phyloP scores from a whole-genome alignment of 1,140 invertebrate species.

The Pectinophora gossypiella region DNA sequence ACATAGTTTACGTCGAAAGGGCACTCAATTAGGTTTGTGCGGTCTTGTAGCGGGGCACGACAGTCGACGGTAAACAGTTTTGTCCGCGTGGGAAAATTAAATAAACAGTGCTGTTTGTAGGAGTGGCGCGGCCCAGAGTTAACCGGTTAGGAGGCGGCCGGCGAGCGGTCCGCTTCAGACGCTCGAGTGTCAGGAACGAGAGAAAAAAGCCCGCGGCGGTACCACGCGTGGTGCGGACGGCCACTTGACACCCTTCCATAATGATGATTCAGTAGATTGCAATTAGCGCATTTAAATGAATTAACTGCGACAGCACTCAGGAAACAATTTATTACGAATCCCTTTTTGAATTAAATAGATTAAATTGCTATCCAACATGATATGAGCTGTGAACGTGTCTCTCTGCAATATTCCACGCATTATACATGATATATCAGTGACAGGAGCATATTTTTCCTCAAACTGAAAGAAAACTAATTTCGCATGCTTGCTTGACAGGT shows the following conservation, averaged over 20 bases:
- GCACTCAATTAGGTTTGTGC: neutral
- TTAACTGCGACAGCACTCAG: neutral
- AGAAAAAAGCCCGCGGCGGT: neutral
- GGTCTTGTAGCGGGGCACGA: neutral
- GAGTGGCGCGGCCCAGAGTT: too few species aligned
- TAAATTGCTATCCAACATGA: too few species aligned
- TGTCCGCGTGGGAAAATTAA: slow-evolving; percentile 2
- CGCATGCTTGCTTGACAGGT: slow-evolving; percentile 22
- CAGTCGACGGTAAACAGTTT: slow-evolving; percentile 2
- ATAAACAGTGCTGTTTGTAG: neutral
- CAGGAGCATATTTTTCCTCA: slow-evolving; percentile 16
- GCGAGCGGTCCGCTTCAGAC: too few species aligned
- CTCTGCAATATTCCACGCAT: neutral
- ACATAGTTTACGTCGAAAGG: neutral
- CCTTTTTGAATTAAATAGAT: too few species aligned
- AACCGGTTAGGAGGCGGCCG: too few species aligned
- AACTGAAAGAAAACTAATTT: slow-evolving; percentile 35
- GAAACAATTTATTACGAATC: neutral
- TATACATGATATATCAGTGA: slow-evolving; percentile 5
- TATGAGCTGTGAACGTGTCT: too few species aligned
- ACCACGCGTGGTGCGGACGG: slow-evolving; percentile 12
- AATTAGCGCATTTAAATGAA: slow-evolving; percentile 30
- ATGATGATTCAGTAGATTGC: slow-evolving; percentile 35
- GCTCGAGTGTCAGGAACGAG: neutral
- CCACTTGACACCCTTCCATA: slow-evolving; percentile 43